Conservation (phyloP, 2,113 vertebrate species). For the Otolemur garnettii region DNA sequence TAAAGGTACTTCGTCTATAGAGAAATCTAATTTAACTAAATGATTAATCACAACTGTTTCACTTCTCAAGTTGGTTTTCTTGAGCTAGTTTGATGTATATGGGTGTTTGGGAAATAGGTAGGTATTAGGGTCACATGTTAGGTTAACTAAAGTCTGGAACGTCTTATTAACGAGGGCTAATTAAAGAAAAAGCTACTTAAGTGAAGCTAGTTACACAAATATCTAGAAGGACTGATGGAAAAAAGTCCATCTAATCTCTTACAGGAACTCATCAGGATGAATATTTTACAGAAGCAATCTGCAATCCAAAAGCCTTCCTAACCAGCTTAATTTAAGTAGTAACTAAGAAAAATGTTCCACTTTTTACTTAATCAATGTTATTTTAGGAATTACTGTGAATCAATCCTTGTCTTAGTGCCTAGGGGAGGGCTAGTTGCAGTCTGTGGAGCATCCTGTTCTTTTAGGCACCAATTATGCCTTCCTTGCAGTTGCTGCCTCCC, state of each 20-base stretch:
- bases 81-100: neutral
- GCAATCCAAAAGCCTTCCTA: neutral
- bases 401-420: constrained; percentile 32
- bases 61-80: constrained; percentile 15
- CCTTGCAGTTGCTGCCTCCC: neutral
- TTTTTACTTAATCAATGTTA: neutral
- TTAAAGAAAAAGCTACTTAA: neutral
- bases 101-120: neutral
- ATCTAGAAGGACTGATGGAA: neutral
- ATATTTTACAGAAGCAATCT: neutral
- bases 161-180: neutral
- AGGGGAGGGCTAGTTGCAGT: neutral
- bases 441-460: neutral
- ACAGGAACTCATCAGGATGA: neutral
- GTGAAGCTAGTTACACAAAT: neutral
- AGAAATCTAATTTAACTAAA: neutral
- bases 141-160: constrained; percentile 11
- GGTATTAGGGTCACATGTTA: neutral
- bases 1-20: neutral
- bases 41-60: neutral
- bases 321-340: neutral
- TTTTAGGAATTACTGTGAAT: constrained; percentile 28
- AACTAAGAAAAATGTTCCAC: neutral
- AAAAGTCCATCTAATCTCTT: neutral
- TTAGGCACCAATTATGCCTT: neutral